These are phyloP conservation scores for Lepetodrilus schrolli DNA, from an alignment of 2,888 invertebrate genomes.

Conservation along the genomic window DNA sequence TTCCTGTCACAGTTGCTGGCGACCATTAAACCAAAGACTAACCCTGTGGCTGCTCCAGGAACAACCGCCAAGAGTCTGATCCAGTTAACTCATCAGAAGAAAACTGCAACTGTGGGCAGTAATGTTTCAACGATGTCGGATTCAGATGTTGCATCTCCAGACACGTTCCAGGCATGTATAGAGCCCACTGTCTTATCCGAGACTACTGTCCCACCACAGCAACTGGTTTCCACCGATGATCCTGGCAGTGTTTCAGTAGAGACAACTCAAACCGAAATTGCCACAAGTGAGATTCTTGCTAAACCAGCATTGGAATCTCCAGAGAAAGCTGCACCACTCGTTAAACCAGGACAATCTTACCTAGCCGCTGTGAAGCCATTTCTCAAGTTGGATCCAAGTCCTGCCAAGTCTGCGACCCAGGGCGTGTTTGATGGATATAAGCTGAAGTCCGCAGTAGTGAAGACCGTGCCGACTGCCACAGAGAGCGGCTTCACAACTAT, in stretches of 20 bases:
- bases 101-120: background rate
- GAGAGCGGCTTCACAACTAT: background rate
- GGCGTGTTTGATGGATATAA: constrained; percentile 6
- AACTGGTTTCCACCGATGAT: background rate
- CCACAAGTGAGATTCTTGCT: too few species aligned
- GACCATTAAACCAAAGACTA: background rate
- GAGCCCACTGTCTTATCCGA: too few species aligned
- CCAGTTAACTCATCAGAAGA: background rate
- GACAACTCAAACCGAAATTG: too few species aligned
- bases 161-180: too few species aligned
- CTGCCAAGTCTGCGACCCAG: background rate
- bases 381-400: background rate
- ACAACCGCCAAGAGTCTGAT: background rate
- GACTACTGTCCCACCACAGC: background rate
- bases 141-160: background rate
- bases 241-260: background rate
- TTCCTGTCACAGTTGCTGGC: background rate
- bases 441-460: background rate
- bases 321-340: background rate
- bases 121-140: background rate
- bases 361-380: constrained; percentile 20
- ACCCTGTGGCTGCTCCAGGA: background rate
- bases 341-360: constrained; percentile 23
- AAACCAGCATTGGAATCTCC: background rate
- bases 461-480: background rate